These are phyloP conservation scores for Gyrodactylus bullatarudis DNA, from an alignment of 1,140 invertebrate genomes.

Conservation along the genomic window DNA sequence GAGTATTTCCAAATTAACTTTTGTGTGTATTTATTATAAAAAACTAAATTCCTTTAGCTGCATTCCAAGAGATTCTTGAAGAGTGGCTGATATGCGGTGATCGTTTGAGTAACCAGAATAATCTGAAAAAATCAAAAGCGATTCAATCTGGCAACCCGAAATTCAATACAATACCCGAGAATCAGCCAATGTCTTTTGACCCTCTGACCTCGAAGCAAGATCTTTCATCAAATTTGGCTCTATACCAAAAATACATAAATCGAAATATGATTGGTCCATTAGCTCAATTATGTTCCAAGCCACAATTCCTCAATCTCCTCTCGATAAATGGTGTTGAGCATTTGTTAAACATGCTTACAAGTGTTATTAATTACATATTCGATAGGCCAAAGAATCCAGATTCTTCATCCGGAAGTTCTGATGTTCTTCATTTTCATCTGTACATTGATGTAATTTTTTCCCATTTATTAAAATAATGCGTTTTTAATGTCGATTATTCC, in stretches of 20 bases:
- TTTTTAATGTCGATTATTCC: too few relatives aligned
- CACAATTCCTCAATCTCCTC: neutral
- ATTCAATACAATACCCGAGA: neutral
- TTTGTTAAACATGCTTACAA: neutral
- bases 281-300: neutral
- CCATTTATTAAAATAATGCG: too few relatives aligned
- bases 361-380: neutral
- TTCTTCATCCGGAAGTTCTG: too few relatives aligned
- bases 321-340: neutral
- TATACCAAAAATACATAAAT: neutral
- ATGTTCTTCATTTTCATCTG: too few relatives aligned
- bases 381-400: too few relatives aligned
- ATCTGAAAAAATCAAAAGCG: neutral
- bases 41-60: neutral
- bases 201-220: neutral
- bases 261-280: neutral
- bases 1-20: neutral
- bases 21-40: neutral
- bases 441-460: too few relatives aligned
- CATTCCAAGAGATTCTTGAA: neutral
- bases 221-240: too few relatives aligned
- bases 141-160: neutral
- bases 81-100: neutral
- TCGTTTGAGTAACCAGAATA: neutral
- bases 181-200: neutral